Evolutionary conservation across 2,113 vertebrate species (phyloP).

Genomic region (Bufo bufo): DNA sequence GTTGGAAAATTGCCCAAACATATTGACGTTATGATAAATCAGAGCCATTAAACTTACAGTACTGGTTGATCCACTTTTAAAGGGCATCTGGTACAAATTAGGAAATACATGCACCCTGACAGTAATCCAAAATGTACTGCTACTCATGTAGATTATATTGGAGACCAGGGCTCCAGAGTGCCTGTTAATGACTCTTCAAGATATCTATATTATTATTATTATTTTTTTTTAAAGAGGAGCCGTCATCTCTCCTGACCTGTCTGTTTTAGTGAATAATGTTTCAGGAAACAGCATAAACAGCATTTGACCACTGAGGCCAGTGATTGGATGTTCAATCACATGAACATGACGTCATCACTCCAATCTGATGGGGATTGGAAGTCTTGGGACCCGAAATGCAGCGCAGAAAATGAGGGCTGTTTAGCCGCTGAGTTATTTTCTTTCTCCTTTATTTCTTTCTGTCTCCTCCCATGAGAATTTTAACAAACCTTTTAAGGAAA

Average conservation of each 20-base stretch:
- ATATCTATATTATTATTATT: background rate
- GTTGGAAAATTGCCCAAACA: constrained; percentile 9
- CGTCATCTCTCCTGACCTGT: background rate
- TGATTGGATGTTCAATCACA: too few species aligned
- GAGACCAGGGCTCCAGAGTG: background rate
- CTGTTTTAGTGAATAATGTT: background rate
- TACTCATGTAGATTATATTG: background rate
- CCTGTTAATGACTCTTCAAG: background rate
- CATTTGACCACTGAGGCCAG: too few species aligned
- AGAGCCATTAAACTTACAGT: constrained; percentile 13
- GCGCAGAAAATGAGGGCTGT: too few species aligned
- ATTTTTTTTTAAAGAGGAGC: background rate
- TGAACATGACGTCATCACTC: too few species aligned
- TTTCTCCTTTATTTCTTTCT: too few species aligned
- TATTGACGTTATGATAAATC: constrained; percentile 12
- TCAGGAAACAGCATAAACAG: too few species aligned
- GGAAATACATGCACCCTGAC: background rate
- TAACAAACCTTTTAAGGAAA: too few species aligned
- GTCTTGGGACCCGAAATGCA: too few species aligned
- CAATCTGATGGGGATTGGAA: too few species aligned
- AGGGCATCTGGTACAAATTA: constrained; percentile 10
- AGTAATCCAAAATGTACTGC: background rate
- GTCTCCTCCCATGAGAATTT: too few species aligned
- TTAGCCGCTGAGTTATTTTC: too few species aligned
- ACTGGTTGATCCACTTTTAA: background rate